Conservation (phyloP, 2,888 invertebrate species). For the Hirudinaria manillensis region DNA sequence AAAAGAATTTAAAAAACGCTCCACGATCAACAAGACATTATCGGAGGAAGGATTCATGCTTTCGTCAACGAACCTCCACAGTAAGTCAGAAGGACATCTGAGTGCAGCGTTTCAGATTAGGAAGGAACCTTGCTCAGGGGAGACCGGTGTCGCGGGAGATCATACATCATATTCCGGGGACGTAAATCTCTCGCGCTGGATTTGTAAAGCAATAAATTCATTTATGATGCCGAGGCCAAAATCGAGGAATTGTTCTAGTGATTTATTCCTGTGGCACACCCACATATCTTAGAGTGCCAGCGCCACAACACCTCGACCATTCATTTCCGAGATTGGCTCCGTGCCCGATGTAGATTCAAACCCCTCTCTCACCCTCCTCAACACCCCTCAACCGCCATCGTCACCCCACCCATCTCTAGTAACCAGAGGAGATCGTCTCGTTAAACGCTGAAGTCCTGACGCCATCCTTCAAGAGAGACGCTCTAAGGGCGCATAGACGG, state of each 20-base stretch:
- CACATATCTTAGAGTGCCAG: neutral
- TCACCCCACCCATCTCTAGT: no score
- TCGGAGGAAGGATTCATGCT: no score
- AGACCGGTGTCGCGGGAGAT: neutral
- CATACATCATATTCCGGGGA: slow-evolving; percentile 1
- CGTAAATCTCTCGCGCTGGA: slow-evolving; percentile 11
- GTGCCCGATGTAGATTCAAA: no score
- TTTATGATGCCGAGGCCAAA: slow-evolving; percentile 10
- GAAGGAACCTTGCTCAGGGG: neutral
- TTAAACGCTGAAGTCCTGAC: no score
- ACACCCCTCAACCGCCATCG: no score
- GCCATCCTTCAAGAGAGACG: no score
- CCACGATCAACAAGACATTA: no score
- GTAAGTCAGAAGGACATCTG: neutral
- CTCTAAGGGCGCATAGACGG: no score
- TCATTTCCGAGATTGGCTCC: neutral
- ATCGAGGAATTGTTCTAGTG: slow-evolving; percentile 7
- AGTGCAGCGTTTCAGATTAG: neutral
- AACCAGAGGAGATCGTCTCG: no score
- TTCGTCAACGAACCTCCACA: no score
- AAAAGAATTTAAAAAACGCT: no score
- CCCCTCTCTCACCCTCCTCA: no score
- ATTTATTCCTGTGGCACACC: slow-evolving; percentile 5
- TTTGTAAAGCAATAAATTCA: slow-evolving; percentile 19
- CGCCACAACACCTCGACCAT: neutral